Conservation (phyloP, 2,113 vertebrate species). For the Grus americana region DNA sequence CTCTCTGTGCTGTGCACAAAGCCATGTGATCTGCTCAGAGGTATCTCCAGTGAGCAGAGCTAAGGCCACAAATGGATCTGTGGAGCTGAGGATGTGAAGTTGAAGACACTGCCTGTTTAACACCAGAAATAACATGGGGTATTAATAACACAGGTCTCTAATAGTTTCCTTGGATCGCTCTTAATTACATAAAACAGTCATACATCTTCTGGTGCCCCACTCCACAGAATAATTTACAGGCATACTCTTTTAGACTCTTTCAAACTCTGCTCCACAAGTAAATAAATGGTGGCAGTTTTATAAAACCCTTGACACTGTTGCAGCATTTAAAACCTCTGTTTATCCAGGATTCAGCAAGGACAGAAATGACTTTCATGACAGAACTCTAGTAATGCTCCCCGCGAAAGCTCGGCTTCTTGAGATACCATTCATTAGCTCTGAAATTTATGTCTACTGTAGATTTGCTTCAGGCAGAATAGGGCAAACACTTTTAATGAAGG, state of each 20-base stretch:
- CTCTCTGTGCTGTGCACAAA: background rate
- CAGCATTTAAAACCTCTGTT: constrained; percentile 40
- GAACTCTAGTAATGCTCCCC: background rate
- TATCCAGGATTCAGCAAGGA: constrained; percentile 27
- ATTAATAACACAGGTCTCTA: constrained; percentile 24
- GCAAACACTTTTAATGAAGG: constrained; percentile 43
- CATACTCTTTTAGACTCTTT: background rate
- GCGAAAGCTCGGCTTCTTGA: background rate
- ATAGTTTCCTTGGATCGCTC: constrained; percentile 28
- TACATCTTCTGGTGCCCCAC: background rate
- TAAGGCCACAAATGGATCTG: background rate
- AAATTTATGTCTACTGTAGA: constrained; percentile 27
- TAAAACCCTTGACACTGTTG: constrained; percentile 15
- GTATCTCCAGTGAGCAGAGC: background rate
- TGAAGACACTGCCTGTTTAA: constrained; percentile 5
- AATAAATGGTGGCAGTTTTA: constrained; percentile 30
- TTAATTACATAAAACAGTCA: constrained; percentile 35
- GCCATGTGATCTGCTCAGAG: background rate
- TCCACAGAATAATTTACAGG: background rate
- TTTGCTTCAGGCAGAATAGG: constrained; percentile 36
- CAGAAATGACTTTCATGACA: constrained; percentile 11
- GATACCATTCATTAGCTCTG: constrained; percentile 37
- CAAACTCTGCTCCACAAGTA: background rate
- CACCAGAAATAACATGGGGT: constrained; percentile 6
- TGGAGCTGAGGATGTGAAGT: background rate